Evolutionary conservation across 2,113 vertebrate species (phyloP).

Genomic region (Elephas maximus): DNA sequence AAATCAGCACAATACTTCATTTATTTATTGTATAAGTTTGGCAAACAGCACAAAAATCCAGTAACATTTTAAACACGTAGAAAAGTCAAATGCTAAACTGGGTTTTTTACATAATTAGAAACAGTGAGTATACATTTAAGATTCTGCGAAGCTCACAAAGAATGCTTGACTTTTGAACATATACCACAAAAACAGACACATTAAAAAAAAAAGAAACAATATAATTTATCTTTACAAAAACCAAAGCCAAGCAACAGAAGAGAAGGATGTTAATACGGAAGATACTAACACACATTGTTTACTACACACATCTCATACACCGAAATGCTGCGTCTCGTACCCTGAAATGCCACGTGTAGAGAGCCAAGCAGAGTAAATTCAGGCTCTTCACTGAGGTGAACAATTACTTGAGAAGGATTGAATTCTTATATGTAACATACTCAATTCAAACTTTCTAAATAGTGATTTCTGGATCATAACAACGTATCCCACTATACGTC

Average conservation of each 20-base stretch:
- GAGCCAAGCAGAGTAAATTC: constrained; percentile 79
- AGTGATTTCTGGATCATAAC: constrained; percentile 41
- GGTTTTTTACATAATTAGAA: constrained; percentile 77
- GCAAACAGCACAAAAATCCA: constrained; percentile 81
- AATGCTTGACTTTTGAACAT: constrained; percentile 71
- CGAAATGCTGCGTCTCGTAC: constrained; percentile 70
- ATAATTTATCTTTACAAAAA: constrained; percentile 81
- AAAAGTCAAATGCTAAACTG: constrained; percentile 82
- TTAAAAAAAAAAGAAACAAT: constrained; percentile 40
- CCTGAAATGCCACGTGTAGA: constrained; percentile 76
- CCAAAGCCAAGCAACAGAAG: constrained; percentile 79
- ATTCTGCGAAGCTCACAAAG: constrained; percentile 77
- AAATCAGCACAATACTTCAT: constrained; percentile 81
- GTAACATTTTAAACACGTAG: constrained; percentile 83
- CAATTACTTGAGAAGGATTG: constrained; percentile 59
- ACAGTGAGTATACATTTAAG: constrained; percentile 75
- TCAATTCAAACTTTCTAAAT: constrained; percentile 76
- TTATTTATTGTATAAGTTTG: constrained; percentile 84
- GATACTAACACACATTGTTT: constrained; percentile 71
- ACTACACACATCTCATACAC: not conserved
- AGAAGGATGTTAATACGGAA: constrained; percentile 71
- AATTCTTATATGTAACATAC: constrained; percentile 67
- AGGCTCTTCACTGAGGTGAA: constrained; percentile 72
- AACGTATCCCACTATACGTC: constrained; percentile 7
- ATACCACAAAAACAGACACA: constrained; percentile 53